Evolutionary conservation across 2,797 vertebrate species (phyloP).

Genomic region (Gobio occitaniae): DNA sequence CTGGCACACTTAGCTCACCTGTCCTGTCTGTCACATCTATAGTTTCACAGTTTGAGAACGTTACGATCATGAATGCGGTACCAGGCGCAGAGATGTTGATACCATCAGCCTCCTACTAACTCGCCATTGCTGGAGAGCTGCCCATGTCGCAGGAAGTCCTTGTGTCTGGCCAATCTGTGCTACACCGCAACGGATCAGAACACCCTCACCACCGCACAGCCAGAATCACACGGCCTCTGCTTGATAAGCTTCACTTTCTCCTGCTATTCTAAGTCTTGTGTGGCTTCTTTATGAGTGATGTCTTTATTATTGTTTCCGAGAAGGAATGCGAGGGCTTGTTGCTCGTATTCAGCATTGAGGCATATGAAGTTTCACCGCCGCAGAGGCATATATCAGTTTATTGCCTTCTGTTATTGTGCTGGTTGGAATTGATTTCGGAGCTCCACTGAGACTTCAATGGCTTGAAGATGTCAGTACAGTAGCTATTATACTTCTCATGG

Average conservation of each 20-base stretch:
- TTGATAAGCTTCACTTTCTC: background rate
- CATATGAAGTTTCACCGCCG: background rate
- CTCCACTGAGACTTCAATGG: background rate
- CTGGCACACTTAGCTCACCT: background rate
- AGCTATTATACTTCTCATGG: background rate
- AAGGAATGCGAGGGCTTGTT: background rate
- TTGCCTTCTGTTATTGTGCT: conserved; percentile 12
- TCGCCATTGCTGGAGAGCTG: background rate
- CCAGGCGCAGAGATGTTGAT: background rate
- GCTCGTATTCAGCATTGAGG: background rate
- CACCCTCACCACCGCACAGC: background rate
- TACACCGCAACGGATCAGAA: background rate
- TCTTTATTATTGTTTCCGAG: background rate
- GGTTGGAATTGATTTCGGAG: conserved; percentile 13
- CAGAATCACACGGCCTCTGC: background rate
- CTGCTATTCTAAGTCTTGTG: background rate
- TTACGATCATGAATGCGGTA: background rate
- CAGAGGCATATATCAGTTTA: conserved; percentile 11
- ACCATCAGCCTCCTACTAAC: background rate
- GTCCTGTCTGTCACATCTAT: background rate
- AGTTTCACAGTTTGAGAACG: background rate
- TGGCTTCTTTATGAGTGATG: background rate
- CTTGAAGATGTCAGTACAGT: conserved; percentile 1
- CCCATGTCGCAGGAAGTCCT: conserved; percentile 30
- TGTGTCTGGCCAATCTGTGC: conserved; percentile 37